phyloP scores from a whole-genome alignment of 2,888 invertebrate species.

The Alsophila aescularia region DNA sequence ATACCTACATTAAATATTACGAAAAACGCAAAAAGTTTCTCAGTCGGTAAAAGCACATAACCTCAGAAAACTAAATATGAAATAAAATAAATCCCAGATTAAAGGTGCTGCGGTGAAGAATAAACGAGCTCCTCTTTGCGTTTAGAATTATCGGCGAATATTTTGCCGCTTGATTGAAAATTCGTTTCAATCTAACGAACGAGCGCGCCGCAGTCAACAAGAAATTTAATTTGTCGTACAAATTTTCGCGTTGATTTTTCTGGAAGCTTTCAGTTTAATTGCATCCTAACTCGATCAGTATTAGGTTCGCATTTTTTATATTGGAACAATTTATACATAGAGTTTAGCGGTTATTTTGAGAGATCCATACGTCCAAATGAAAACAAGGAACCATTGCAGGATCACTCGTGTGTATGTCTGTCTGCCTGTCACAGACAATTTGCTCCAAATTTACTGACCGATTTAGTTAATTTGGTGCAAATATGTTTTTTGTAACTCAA shows the following conservation, averaged over 20 bases:
- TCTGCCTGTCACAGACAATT: no score
- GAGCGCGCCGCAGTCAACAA: slow-evolving; percentile 64
- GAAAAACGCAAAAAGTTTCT: not conserved
- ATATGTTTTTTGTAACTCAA: no score
- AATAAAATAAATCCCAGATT: slow-evolving; percentile 11
- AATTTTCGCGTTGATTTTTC: slow-evolving; percentile 40
- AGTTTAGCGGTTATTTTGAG: not conserved
- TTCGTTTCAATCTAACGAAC: slow-evolving; percentile 68
- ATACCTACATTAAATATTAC: no score
- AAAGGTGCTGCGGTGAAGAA: slow-evolving; percentile 40
- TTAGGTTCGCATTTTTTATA: slow-evolving; percentile 16
- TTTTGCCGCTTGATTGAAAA: slow-evolving; percentile 65
- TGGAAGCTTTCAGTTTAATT: slow-evolving; percentile 28
- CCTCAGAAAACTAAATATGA: not conserved
- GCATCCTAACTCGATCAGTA: slow-evolving; percentile 21
- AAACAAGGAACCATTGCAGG: no score
- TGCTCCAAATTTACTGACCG: no score
- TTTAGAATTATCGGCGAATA: slow-evolving; percentile 57
- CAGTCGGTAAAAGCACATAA: not conserved
- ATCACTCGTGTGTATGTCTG: no score
- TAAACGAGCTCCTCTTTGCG: slow-evolving; percentile 46
- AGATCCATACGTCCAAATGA: no score
- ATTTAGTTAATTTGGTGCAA: no score
- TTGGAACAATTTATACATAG: not conserved
- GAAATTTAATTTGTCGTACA: slow-evolving; percentile 67